Evolutionary conservation across 2,113 vertebrate species (phyloP), one percentile per base, ranked within the genome.

Genomic region (Nettapus auritus): DNA sequence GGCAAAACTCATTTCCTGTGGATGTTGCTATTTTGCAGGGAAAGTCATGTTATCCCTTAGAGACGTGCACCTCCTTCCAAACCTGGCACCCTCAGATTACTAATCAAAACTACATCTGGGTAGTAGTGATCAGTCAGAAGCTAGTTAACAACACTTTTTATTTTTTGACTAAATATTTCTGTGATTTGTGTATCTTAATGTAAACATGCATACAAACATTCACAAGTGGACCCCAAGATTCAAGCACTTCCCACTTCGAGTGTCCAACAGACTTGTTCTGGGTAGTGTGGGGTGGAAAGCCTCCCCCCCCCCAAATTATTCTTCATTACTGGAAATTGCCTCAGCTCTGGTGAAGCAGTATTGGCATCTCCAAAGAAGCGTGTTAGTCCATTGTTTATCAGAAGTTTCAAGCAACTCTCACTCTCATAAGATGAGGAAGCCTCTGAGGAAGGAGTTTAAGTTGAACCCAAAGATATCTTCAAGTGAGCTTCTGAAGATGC

Each of bases 91-190:
- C 22, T 76, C 36, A 34, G 13, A 40, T 55, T 5, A 52, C 18
- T 0, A 1, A 46, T 6, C 33, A 56, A 40, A 59, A 8, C 25
- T 20, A 10, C 46, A 46, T 11, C 20, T 26, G 2, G 0, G 31
- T 29, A 63, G 36, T 4, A 8, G 25, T 26, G 26, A 28, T 78
- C 52, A 68, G 9, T 16, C 38, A n/a, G 55, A 42, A 84, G 11
- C 20, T 14, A 21, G 8, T 2, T 2, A 78, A 13, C 22, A n/a
- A 40, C 25, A 8, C 6, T 2, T 13, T 33, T 36, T 23, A n/a
- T 19, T 53, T 2, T 7, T 56, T 17, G 1, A 64, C 15, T 13
- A 69, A 33, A 13, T 52, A 1, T 42, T 88, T 31, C 5, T 9
- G 8, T 2, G 15, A 38, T 11, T 52, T 38, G 42, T 53, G 13